Evolutionary conservation across 2,113 vertebrate species (phyloP).

Genomic region (Tonatia bakeri): DNA sequence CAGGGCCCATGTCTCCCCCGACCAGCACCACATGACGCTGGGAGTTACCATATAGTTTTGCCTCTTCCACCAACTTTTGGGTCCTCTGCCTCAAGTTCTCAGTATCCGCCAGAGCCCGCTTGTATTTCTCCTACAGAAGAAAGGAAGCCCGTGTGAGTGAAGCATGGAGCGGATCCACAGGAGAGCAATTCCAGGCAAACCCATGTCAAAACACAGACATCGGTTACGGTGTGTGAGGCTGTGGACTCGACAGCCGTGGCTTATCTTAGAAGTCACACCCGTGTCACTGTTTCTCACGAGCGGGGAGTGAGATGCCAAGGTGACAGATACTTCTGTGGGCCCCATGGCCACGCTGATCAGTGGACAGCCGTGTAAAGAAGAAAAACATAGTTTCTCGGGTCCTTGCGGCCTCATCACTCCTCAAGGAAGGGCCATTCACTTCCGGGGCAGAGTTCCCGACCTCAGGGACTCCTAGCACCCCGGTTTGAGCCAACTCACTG

Average conservation of each 20-base stretch:
- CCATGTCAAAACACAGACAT: background rate
- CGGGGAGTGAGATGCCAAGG: rapidly evolving
- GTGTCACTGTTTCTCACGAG: rapidly evolving
- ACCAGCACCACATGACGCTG: rapidly evolving
- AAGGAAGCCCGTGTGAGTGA: background rate
- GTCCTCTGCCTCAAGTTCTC: constrained; percentile 94
- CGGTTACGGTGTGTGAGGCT: no score
- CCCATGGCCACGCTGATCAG: background rate
- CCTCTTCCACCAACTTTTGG: constrained; percentile 93
- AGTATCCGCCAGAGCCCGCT: constrained; percentile 93
- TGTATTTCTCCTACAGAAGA: constrained; percentile 92
- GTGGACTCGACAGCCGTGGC: background rate
- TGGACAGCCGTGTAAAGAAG: no score
- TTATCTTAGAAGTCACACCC: no score
- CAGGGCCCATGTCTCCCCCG: rapidly evolving
- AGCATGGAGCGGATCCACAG: background rate
- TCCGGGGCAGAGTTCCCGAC: background rate
- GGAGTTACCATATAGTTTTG: constrained; percentile 91
- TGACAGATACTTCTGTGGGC: rapidly evolving
- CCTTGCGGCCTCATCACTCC: background rate
- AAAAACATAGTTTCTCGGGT: no score
- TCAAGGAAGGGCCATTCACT: background rate
- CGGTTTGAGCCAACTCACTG: rapidly evolving
- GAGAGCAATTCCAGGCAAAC: background rate
- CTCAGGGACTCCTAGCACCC: background rate